Conservation (phyloP, 2,797 vertebrate genomes). For the Harpagifer antarcticus region DNA sequence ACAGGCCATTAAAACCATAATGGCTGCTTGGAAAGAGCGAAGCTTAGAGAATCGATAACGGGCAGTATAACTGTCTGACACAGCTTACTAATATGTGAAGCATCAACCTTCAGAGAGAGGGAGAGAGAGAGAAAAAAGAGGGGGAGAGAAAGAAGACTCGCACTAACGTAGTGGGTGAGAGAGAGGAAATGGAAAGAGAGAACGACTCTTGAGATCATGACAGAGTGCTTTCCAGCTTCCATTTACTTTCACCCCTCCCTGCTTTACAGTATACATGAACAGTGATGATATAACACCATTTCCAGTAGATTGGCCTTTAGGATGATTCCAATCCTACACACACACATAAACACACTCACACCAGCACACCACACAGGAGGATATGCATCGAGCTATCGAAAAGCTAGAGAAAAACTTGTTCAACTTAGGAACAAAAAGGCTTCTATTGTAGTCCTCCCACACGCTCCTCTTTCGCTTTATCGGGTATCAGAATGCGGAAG, state of each 20-base stretch:
- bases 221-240: conserved; percentile 51
- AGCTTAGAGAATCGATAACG: conserved; percentile 80
- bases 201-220: conserved; percentile 52
- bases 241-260: conserved; percentile 18
- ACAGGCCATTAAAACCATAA: conserved; percentile 85
- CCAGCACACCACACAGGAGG: background rate
- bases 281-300: conserved; percentile 37
- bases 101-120: conserved; percentile 75
- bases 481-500: conserved; percentile 60
- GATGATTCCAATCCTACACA: conserved; percentile 32
- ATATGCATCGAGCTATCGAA: conserved; percentile 9
- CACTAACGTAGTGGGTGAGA: conserved; percentile 54
- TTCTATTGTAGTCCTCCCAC: conserved; percentile 24
- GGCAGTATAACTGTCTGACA: conserved; percentile 86
- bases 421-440: background rate
- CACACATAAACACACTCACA: background rate
- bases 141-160: conserved; percentile 20
- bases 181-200: conserved; percentile 64
- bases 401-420: conserved; percentile 2
- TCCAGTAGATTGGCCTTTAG: conserved; percentile 4
- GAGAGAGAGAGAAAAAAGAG: conserved; percentile 17
- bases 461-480: conserved; percentile 62
- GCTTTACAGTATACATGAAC: conserved; percentile 30
- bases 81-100: conserved; percentile 86
- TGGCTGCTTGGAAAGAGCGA: conserved; percentile 80